These are phyloP conservation scores for Rhopilema esculentum DNA, from an alignment of 30 jellyfish, hydroid and myxozoan species.

Conservation along the genomic window DNA sequence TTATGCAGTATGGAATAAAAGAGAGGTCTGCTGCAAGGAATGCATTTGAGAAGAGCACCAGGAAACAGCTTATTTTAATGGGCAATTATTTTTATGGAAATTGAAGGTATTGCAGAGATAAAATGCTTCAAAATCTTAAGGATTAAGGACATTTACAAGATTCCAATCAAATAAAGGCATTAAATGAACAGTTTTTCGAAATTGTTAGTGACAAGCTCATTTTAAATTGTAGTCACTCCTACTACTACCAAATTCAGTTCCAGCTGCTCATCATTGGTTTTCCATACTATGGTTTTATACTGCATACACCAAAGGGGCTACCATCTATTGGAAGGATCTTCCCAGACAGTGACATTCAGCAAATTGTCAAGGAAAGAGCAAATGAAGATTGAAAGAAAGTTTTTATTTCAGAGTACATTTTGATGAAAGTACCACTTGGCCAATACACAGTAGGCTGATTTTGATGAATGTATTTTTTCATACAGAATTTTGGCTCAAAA, in stretches of 20 bases:
- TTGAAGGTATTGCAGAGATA: neutral
- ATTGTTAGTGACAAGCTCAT: neutral
- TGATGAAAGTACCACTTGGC: neutral
- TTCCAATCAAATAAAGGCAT: neutral
- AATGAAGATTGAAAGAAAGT: neutral
- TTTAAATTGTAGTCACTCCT: neutral
- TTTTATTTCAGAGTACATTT: neutral
- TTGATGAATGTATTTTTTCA: neutral
- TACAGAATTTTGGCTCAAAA: neutral
- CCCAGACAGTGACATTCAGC: neutral
- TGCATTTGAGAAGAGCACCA: neutral
- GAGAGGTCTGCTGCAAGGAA: neutral
- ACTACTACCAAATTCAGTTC: neutral
- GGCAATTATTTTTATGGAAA: neutral
- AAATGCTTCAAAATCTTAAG: conserved; percentile 4
- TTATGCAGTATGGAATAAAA: neutral
- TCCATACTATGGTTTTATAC: neutral
- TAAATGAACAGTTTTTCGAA: neutral
- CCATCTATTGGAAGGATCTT: neutral
- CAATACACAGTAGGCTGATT: neutral
- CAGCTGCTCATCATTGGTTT: neutral
- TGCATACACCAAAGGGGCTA: neutral
- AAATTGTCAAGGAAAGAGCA: neutral
- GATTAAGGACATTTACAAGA: neutral
- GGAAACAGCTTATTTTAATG: neutral